Evolutionary conservation across 2,888 invertebrate genomes (phyloP), one percentile per base, ranked within the genome.

Genomic region (Hyalella azteca): DNA sequence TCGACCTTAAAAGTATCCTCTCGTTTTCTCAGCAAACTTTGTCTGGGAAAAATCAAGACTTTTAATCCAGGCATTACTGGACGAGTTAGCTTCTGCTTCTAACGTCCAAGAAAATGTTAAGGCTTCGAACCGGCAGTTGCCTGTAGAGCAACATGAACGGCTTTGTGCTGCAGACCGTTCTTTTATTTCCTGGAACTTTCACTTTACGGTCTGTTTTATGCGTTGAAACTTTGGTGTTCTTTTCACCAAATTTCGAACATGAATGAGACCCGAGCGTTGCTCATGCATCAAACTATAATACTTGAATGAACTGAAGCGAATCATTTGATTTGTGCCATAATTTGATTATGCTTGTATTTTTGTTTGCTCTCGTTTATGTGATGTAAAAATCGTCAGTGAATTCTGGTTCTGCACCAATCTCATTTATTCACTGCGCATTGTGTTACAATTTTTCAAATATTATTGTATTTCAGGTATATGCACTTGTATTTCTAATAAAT

Each of bases 181-280:
- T 66, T 66, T 66, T 66, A 66, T 36, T 19, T 36, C 29, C 15
- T 36, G 36, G n/a, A 66, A 66, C 36, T 66, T 66, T 22, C 66
- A 29, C 66, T 66, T 66, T 29, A 66, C 66, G 66, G 66, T 66
- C 66, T n/a, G 66, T 66, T 66, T 66, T 66, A 66, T 66, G 66
- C 22, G 36, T 66, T 15, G 66, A 29, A 66, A 66, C 36, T 66
- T 66, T 66, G 36, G 36, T 36, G 32, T 66, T 36, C 66, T 36
- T 36, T n/a, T 15, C 39, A 39, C 19, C 32, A 66, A 66, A 39
- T 66, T 36, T 7, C n/a, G 66, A 66, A 66, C 36, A 32, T 66
- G 7, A 66, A 15, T 36, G 32, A 66, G 39, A 66, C n/a, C 66
- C 11, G 19, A 22, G 11, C 39, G 36, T 32, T 32, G 36, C 36